These are phyloP conservation scores for Heliconius hermathena DNA, from an alignment of 1,140 invertebrate genomes.

Conservation along the genomic window DNA sequence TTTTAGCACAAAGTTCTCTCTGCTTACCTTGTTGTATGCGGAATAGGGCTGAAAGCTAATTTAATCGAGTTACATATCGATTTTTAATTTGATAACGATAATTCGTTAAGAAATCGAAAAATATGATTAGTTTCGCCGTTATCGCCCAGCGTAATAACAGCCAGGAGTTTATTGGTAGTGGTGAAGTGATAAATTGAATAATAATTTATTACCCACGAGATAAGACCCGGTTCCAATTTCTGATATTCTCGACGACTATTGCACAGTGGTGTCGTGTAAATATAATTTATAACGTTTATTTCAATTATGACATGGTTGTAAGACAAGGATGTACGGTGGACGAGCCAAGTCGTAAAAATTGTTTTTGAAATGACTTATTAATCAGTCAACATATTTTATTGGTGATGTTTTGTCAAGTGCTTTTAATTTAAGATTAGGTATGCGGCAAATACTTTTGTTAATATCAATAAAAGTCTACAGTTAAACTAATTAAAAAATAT, in stretches of 20 bases:
- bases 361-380: conserved; percentile 30
- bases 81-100: conserved; percentile 31
- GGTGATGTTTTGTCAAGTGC: conserved; percentile 14
- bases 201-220: conserved; percentile 75
- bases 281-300: conserved; percentile 43
- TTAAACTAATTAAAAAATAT: background rate
- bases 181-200: conserved; percentile 77
- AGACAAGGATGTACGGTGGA: conserved; percentile 30
- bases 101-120: conserved; percentile 42
- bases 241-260: conserved; percentile 58
- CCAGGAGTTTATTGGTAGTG: conserved; percentile 74
- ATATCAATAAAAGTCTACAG: background rate
- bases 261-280: conserved; percentile 43
- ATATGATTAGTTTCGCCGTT: conserved; percentile 62
- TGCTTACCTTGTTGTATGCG: no score
- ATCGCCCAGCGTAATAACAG: conserved; percentile 72
- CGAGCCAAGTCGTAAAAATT: conserved; percentile 32
- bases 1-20: no score
- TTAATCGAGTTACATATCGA: conserved; percentile 11
- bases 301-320: conserved; percentile 30
- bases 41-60: background rate
- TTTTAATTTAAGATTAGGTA: background rate
- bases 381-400: conserved; percentile 22
- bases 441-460: background rate
- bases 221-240: conserved; percentile 55